Base-by-base conservation (phyloP, 2,113 vertebrate genomes). In the Hemichromis elongatus region DNA sequence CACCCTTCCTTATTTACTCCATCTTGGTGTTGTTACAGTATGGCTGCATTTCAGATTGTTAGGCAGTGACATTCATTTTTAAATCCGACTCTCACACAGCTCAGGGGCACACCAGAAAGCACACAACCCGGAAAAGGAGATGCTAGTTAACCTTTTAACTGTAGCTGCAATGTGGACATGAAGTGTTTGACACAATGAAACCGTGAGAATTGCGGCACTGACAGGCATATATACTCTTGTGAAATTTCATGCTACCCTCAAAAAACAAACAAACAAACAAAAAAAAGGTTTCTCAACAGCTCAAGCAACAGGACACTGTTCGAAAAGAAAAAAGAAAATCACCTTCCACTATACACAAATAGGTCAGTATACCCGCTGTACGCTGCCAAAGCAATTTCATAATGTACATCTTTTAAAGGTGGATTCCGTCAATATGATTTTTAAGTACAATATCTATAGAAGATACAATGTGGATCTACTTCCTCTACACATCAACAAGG, bases 401-500 rank as follows among this genome's bases (percentile, higher is more conserved):
- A 95, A 93, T 90, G 93, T 94, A 97, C 96, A 95, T 92, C 85
- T 96, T 95, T 96, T 95, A 96, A 94, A 89, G 87, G 96, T 93
- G 95, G 95, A 92, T 89, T 95, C 92, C 55, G 77, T 95, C 86
- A 93, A 92, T 83, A 94, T 95, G 94, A 95, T 92, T 96, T 96
- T 68, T 66, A 66, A 94, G 95, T 95, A 98, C 97, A 96, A 96
- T 97, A 97, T 96, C 96, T 95, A 94, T 96, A 96, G 93, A 95
- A 96, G 93, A 96, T 95, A 96, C 90, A 96, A 95, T 93, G 96
- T 96, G 96, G 93, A 94, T 86, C 95, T 93, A 97, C 94, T 83
- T 96, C 90, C 91, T 96, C 96, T 98, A 97, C 96, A 98, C 96
- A 96, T 92, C 91, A 91, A 97, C 96, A 96, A 95, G 93, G 96